Base-by-base conservation (phyloP, 2,888 invertebrate genomes). In the Diarsia brunnea region DNA sequence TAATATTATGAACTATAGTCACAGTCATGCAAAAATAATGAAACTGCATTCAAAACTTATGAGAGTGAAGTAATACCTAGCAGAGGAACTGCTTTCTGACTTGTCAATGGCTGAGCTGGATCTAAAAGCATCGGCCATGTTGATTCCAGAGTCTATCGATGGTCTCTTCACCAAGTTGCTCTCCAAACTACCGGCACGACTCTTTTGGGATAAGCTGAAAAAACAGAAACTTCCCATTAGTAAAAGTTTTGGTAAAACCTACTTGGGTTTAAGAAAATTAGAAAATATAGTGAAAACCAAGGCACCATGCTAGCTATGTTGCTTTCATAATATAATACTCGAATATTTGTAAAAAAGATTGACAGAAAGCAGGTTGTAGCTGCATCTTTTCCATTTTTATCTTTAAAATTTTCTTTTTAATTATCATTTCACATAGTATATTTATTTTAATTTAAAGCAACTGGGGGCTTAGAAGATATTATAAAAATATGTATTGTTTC, bases 61-160 rank as follows among this genome's bases (percentile, higher is more conserved):
- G 51, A 38, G 31, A 61, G 27, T 68, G 67, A 24, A 84, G 38
- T 84, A 87, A 89, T 93, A 97, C 94, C 97, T 95, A 71, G 97
- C 94, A 38, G 97, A 93, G 4, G 96, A 94, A 82, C 94, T 96
- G 74, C 95, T 94, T 51, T 95, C 96, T 58, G 91, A 86, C 79
- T 94, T 96, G 71, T 96, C 96, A 47, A 94, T 95, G 43, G 94
- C 94, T 7, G 96, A 95, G 87, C 88, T 97, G 84, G 94, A 97
- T 93, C 92, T 96, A 77, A 96, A 96, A 0, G 96, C 95, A 51
- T 96, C 96, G 0, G 96, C 97, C 97, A 98, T 97, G 86, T 98
- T 98, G 84, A 98, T 98, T 19, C 98, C 98, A 89, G 98, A 98
- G 89, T 98, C 98, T 60, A 98, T 97, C 0, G 98, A 98, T 0